phyloP scores from a whole-genome alignment of 2,888 invertebrate genomes.

The Aporophyla lueneburgensis region DNA sequence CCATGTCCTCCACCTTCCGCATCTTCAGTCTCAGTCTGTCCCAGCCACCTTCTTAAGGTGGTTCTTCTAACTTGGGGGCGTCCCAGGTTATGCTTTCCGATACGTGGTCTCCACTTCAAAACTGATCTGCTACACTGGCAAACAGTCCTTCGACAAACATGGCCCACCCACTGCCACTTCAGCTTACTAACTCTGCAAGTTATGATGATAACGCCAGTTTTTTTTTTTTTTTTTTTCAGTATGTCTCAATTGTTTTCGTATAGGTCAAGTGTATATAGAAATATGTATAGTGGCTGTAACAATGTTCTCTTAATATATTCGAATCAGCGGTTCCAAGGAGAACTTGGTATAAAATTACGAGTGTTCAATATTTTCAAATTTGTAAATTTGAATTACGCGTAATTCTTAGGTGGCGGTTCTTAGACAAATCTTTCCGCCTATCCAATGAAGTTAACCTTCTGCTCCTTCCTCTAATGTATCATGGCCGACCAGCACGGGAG shows the following conservation, averaged over 20 bases:
- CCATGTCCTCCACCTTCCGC: neutral
- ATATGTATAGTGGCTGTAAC: no score
- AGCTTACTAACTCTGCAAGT: neutral
- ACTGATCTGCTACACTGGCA: neutral
- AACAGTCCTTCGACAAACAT: neutral
- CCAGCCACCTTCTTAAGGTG: neutral
- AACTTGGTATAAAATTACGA: no score
- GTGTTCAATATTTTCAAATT: no score
- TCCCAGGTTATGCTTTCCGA: neutral
- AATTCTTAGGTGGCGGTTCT: no score
- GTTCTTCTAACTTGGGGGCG: neutral
- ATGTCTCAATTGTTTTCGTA: no score
- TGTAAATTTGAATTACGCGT: no score
- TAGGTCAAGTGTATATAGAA: no score
- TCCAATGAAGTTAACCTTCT: conserved; percentile 21
- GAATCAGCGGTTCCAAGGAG: no score
- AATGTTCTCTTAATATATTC: no score
- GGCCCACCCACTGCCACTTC: neutral
- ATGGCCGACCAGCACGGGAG: conserved; percentile 34
- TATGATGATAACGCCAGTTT: neutral
- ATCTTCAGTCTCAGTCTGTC: neutral
- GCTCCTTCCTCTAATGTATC: neutral
- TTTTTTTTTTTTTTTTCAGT: no score
- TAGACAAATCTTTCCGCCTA: no score
- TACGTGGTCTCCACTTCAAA: neutral